Conservation (phyloP, 2,888 invertebrate species). For the Oegoconia quadripuncta region DNA sequence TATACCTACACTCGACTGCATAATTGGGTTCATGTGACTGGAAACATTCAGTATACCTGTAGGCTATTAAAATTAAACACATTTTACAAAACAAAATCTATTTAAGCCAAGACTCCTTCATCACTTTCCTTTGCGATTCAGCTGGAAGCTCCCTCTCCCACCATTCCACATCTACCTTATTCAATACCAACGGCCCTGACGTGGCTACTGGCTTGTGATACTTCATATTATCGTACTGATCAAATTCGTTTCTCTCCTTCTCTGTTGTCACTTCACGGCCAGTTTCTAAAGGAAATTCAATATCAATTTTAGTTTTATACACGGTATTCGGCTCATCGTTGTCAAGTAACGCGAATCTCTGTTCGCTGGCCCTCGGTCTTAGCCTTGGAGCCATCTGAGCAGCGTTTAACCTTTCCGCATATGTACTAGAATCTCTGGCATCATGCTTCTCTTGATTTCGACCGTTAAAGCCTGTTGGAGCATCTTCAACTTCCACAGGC, state of each 20-base stretch:
- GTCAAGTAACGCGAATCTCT: too few relatives aligned
- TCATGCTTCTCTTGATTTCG: not conserved
- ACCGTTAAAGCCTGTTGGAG: too few relatives aligned
- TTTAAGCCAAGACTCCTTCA: not conserved
- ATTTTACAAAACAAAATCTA: not conserved
- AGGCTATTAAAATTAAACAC: not conserved
- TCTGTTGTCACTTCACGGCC: conserved; percentile 18
- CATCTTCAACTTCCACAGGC: too few relatives aligned
- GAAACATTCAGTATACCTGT: too few relatives aligned
- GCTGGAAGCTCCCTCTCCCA: conserved; percentile 13
- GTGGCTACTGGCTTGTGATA: conserved; percentile 27
- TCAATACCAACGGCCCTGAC: conserved; percentile 25
- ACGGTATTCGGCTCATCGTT: too few relatives aligned
- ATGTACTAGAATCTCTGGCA: not conserved
- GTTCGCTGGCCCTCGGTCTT: too few relatives aligned
- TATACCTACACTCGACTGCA: too few relatives aligned
- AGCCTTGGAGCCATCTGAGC: too few relatives aligned
- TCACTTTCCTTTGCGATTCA: not conserved
- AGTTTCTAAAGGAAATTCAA: too few relatives aligned
- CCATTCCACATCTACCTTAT: conserved; percentile 18
- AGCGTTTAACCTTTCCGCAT: not conserved
- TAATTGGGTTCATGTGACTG: too few relatives aligned
- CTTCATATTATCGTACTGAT: conserved; percentile 31
- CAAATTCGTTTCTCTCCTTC: conserved; percentile 27
- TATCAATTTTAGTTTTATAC: too few relatives aligned